Conservation (phyloP, 1,140 invertebrate species). For the Drosophila nigrodunni region DNA sequence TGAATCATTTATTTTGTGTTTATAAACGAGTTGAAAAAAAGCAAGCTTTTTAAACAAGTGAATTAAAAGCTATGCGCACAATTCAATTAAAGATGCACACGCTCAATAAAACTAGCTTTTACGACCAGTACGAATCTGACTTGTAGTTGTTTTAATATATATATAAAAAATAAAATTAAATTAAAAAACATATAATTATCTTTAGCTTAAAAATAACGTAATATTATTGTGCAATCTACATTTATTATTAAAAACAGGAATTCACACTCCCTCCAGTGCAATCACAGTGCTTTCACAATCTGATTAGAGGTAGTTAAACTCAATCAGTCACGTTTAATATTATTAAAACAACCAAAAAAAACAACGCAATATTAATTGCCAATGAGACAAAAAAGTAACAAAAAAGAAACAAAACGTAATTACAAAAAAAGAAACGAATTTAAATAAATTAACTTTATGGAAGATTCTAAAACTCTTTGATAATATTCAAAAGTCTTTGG, state of each 20-base stretch:
- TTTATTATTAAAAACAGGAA: slow-evolving; percentile 17
- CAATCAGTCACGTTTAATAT: slow-evolving; percentile 7
- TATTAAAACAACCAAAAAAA: neutral
- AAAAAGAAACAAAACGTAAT: too few relatives aligned
- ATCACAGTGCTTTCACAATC: slow-evolving; percentile 5
- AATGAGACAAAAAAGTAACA: too few relatives aligned
- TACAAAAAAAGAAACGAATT: neutral
- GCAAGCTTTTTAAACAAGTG: too few relatives aligned
- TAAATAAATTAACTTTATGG: neutral
- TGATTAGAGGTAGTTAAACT: slow-evolving; percentile 21
- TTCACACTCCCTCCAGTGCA: neutral
- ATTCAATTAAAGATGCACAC: too few relatives aligned
- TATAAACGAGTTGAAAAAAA: too few relatives aligned
- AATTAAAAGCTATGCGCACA: too few relatives aligned
- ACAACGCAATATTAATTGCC: neutral
- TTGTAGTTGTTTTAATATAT: too few relatives aligned
- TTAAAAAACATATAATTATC: slow-evolving; percentile 1
- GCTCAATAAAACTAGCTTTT: too few relatives aligned
- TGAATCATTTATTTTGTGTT: too few relatives aligned
- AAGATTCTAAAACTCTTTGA: neutral
- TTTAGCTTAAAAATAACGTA: neutral
- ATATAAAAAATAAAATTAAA: neutral
- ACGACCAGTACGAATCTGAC: too few relatives aligned
- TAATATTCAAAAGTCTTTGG: neutral
- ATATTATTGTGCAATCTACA: neutral